phyloP scores from a whole-genome alignment of 2,113 vertebrate species.

The Aviceda subcristata region DNA sequence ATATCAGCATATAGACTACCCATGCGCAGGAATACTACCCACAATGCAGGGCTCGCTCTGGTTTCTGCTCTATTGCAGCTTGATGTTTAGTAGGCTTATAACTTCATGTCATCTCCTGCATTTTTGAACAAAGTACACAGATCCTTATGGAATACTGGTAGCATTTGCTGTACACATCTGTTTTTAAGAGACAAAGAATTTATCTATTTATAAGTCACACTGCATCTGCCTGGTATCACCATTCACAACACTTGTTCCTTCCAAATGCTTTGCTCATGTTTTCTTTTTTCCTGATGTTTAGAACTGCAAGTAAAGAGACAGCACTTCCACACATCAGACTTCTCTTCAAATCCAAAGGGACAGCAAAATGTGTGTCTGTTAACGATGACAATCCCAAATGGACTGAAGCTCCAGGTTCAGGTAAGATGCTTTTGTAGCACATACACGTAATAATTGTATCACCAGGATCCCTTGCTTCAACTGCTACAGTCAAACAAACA shows the following conservation, averaged over 20 bases:
- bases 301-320: neutral
- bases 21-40: neutral
- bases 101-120: neutral
- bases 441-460: neutral
- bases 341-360: neutral
- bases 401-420: neutral
- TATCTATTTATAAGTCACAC: neutral
- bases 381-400: neutral
- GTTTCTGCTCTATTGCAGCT: neutral
- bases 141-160: neutral
- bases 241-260: neutral
- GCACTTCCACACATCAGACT: neutral
- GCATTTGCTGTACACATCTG: neutral
- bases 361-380: neutral
- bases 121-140: neutral
- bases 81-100: neutral
- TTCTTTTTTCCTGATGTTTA: neutral
- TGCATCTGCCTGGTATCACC: neutral
- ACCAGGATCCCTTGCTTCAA: neutral
- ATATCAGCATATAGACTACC: neutral
- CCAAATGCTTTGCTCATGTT: neutral
- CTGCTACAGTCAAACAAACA: neutral
- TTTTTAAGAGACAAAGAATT: neutral
- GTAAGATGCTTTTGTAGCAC: neutral
- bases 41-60: fast-evolving